phyloP scores from a whole-genome alignment of 2,888 invertebrate genomes.

The Busseola fusca region DNA sequence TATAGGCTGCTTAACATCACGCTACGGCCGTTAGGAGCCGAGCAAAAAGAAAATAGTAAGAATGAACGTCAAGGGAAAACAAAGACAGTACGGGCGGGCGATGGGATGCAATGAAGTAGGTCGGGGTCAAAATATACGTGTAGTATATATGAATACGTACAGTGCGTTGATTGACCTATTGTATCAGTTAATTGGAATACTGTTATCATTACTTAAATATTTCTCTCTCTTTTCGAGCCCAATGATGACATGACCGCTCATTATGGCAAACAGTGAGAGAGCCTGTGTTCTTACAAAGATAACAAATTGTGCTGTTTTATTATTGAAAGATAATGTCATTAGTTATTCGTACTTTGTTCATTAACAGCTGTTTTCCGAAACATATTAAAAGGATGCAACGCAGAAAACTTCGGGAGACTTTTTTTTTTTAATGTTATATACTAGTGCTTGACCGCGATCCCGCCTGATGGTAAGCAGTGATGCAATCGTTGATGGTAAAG shows the following conservation, averaged over 20 bases:
- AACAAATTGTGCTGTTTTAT: background rate
- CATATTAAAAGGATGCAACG: too few species aligned
- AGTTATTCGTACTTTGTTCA: background rate
- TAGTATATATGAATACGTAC: too few species aligned
- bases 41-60: too few species aligned
- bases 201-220: conserved; percentile 34
- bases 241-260: conserved; percentile 12
- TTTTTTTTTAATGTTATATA: too few species aligned
- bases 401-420: too few species aligned
- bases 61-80: too few species aligned
- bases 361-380: background rate
- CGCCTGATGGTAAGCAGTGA: too few species aligned
- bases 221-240: background rate
- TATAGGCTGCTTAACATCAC: too few species aligned
- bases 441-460: too few species aligned
- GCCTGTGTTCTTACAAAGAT: background rate
- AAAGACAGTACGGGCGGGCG: background rate
- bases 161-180: conserved; percentile 36
- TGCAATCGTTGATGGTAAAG: too few species aligned
- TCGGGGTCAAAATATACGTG: background rate
- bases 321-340: background rate
- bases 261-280: conserved; percentile 14
- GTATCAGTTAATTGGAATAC: conserved; percentile 34
- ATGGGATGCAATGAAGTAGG: background rate
- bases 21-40: too few species aligned